phyloP scores from a whole-genome alignment of 2,797 vertebrate genomes.

The Gadopsis bispinosus region DNA sequence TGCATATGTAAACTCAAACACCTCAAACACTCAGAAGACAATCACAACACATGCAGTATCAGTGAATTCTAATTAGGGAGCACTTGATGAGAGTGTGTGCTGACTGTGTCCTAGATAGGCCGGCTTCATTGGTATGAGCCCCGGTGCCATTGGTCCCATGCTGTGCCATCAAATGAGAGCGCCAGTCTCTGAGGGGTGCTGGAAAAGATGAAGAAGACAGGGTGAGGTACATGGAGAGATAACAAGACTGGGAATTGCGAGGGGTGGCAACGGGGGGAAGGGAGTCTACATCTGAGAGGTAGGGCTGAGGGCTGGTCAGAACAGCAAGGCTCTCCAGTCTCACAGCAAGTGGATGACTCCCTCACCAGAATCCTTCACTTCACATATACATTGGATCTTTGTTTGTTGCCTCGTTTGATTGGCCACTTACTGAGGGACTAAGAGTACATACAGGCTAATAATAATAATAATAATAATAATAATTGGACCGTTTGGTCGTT shows the following conservation, averaged over 20 bases:
- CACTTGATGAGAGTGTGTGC: conserved; percentile 72
- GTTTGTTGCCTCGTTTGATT: background rate
- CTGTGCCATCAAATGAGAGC: conserved; percentile 71
- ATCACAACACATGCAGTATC: conserved; percentile 49
- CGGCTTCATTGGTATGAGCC: conserved; percentile 69
- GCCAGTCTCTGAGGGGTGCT: conserved; percentile 49
- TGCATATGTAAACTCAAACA: conserved; percentile 20
- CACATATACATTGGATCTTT: conserved; percentile 4
- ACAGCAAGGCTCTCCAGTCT: conserved; percentile 20
- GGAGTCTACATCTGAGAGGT: conserved; percentile 52
- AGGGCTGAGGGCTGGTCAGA: conserved; percentile 25
- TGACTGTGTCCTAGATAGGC: conserved; percentile 77
- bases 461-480: no score
- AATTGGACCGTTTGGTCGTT: no score
- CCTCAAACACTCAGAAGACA: conserved; percentile 25
- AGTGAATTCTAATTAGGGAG: conserved; percentile 81
- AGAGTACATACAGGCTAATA: background rate
- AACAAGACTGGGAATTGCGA: conserved; percentile 65
- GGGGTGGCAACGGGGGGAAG: conserved; percentile 25
- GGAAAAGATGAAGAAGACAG: conserved; percentile 34
- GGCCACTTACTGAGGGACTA: background rate
- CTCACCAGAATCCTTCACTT: conserved; percentile 21
- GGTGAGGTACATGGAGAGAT: conserved; percentile 50
- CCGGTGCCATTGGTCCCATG: conserved; percentile 57
- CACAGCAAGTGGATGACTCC: conserved; percentile 11